Evolutionary conservation across 2,888 invertebrate species (phyloP), one percentile per base, ranked within the genome.

Genomic region (Peribatodes rhomboidaria): DNA sequence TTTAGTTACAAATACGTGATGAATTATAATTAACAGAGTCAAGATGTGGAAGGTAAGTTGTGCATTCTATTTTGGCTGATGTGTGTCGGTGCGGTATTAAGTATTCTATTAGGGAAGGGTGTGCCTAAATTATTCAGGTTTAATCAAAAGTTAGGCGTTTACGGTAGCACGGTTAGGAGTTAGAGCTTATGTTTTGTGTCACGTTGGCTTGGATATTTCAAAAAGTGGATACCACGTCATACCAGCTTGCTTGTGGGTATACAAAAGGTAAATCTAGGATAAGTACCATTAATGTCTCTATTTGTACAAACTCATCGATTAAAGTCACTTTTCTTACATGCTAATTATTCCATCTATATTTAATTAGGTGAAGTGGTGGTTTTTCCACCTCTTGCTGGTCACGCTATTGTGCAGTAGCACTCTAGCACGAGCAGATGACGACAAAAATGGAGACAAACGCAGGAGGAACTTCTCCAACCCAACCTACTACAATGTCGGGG

Each of bases 401-500:
- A 61, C 77, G 31, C 39, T 77, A 42, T 69, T 64, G 55, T 69
- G 76, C 11, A 70, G 78, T 27, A 58, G 71, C n/a, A 41, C 70
- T 20, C 54, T 79, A 35, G 76, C 73, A 8, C 63, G 75, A 1
- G 90, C 87, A 2, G 88, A 91, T 42, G 85, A 83, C 35, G 91
- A 90, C 18, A 65, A 65, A 27, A 65, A 65, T 13, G 65, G 65
- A 18, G 65, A 65, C 22, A 65, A 65, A 69, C 79, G 87, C 10
- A 79, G 90, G 4, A 78, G 89, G 2, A 65, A 65, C 56, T 89
- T 86, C 63, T 88, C 94, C 61, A 96, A 96, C 86, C 96, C 96
- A 22, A 94, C 94, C 13, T 95, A 95, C 74, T 98, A 97, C 88
- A 98, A 97, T 81, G 98, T 98, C 66, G 98, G 98, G 18, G 98